Conservation (phyloP, 2,888 invertebrate species). For the Strigamia crassipes region DNA sequence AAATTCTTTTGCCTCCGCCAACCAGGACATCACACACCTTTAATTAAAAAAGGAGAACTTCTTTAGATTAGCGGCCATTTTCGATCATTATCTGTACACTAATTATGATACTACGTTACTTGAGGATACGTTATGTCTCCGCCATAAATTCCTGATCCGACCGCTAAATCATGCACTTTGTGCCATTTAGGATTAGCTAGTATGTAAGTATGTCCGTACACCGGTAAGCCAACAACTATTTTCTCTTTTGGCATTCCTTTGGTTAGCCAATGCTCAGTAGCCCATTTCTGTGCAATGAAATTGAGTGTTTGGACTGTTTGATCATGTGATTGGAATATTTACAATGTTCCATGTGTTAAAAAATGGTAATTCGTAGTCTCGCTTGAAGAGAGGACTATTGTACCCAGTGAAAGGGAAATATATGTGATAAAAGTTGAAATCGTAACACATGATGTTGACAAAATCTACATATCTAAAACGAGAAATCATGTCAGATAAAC, state of each 20-base stretch:
- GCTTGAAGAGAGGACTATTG: constrained; percentile 29
- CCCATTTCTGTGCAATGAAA: constrained; percentile 67
- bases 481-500: neutral
- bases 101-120: constrained; percentile 45
- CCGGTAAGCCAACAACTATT: constrained; percentile 82
- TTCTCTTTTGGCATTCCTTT: constrained; percentile 78
- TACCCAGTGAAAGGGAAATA: constrained; percentile 17
- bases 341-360: neutral
- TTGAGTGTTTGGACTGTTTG: neutral
- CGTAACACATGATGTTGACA: constrained; percentile 43
- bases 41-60: neutral
- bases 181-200: constrained; percentile 71
- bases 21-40: constrained; percentile 8
- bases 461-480: constrained; percentile 36
- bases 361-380: neutral
- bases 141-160: constrained; percentile 70
- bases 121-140: constrained; percentile 73
- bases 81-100: too few relatives aligned
- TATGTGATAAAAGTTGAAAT: neutral
- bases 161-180: constrained; percentile 72
- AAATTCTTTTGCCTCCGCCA: constrained; percentile 63
- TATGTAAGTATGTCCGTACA: constrained; percentile 80
- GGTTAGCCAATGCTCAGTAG: constrained; percentile 74
- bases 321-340: neutral
- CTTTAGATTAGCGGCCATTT: too few relatives aligned